Evolutionary conservation across 2,888 invertebrate genomes (phyloP), one percentile per base, ranked within the genome.

Genomic region (Tortrix viridana): DNA sequence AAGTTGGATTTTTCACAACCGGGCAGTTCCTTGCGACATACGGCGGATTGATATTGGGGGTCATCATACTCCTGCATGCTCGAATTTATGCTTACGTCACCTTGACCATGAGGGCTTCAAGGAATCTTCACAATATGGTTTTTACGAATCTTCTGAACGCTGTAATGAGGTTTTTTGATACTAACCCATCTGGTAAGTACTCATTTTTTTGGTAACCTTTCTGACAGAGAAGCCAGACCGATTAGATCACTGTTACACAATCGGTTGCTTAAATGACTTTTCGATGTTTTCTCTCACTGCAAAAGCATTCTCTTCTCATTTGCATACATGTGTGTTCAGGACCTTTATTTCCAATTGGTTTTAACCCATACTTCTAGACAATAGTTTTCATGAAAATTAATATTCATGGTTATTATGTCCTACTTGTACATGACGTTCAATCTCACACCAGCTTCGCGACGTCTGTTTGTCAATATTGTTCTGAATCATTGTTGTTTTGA

Each of bases 151-250:
- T 97, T 43, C 92, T 97, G 1, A 85, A 93, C 65, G 93, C 95
- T 0, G 93, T 95, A 0, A 95, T 96, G 91, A 84, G 93, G 65
- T 97, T 97, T 82, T 97, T 97, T 75, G 95, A 97, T 74, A 94
- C 93, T 0, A 96, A 97, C 82, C 95, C 96, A 5, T 94, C 96
- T 52, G 96, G 96, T 95, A 82, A 92, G 89, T 71, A 37, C 18
- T 9, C 0, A 5, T 5, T 16, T 32, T 37, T 52, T 23, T 44
- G 5, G 14, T 38, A 23, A 14, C 14, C 0, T 12, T 1, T 32
- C 1, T 12, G 9, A 18, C 23, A n/a, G 18, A 18, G 6, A 32
- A 14, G 14, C 5, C n/a, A 3, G 14, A n/a, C 2, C 3, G 16
- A 41, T n/a, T 3, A 1, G 5, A 6, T 41, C n/a, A 41, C 4